A percentile compares a stretch with the other conserved stretches of the same genome.
Conservation (phyloP, 1,140 invertebrate species). For the Trachymyrmex cornetzi region DNA sequence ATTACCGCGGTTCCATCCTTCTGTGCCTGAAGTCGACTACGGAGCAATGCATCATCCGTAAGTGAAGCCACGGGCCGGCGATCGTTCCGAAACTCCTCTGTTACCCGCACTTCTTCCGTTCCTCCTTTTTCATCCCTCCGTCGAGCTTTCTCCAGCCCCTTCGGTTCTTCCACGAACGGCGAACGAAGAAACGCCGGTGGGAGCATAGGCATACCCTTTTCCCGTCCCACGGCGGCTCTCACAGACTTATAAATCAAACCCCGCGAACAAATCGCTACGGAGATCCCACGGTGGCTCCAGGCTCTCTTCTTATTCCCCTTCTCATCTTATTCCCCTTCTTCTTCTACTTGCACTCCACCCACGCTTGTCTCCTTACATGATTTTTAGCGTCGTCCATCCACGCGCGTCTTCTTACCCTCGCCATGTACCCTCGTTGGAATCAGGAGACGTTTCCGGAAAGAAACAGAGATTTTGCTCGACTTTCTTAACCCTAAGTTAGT, state of each 20-base stretch:
- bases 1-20: slow-evolving; percentile 77
- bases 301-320: slow-evolving; percentile 59
- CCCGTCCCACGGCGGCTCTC: slow-evolving; percentile 56
- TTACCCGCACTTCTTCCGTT: slow-evolving; percentile 43
- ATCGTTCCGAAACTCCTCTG: slow-evolving; percentile 71
- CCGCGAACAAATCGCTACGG: slow-evolving; percentile 76
- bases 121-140: slow-evolving; percentile 46
- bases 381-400: slow-evolving; percentile 30
- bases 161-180: slow-evolving; percentile 2
- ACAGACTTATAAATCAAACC: slow-evolving; percentile 83
- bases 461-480: slow-evolving; percentile 12
- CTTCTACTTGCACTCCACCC: slow-evolving; percentile 10
- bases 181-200: slow-evolving; percentile 53
- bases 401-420: slow-evolving; percentile 40
- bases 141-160: slow-evolving; percentile 7
- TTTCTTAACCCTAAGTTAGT: slow-evolving; percentile 34
- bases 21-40: slow-evolving; percentile 80
- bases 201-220: slow-evolving; percentile 39
- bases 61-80: slow-evolving; percentile 75
- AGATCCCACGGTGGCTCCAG: slow-evolving; percentile 69
- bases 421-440: not conserved
- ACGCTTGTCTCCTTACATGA: slow-evolving; percentile 30
- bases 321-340: slow-evolving; percentile 58
- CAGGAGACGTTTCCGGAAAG: slow-evolving; percentile 1
- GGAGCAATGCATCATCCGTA: slow-evolving; percentile 80